phyloP scores from a whole-genome alignment of 2,113 vertebrate species.

The Neoarius graeffei region DNA sequence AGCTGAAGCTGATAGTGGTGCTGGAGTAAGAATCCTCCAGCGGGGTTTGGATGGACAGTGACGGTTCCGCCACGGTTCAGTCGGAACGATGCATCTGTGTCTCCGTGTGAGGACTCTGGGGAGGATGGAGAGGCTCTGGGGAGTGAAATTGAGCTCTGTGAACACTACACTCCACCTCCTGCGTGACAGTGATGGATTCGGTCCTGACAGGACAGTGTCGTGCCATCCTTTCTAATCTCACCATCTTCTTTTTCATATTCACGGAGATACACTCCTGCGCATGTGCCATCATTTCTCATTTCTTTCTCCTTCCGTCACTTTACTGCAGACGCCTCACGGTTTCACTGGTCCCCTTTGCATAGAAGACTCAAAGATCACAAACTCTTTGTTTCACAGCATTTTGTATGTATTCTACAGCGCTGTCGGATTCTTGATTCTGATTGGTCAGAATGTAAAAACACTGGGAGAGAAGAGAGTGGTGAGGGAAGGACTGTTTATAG shows the following conservation, averaged over 20 bases:
- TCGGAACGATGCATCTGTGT: not conserved
- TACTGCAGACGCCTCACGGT: not conserved
- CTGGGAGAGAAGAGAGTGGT: not conserved
- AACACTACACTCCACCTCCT: constrained; percentile 36
- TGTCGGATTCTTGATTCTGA: not conserved
- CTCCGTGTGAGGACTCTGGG: constrained; percentile 25
- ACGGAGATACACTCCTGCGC: constrained; percentile 13
- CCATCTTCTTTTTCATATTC: constrained; percentile 37
- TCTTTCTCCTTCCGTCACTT: constrained; percentile 4
- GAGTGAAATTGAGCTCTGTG: constrained; percentile 47
- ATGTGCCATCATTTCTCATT: constrained; percentile 33
- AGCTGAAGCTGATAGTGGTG: not conserved
- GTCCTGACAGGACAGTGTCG: constrained; percentile 51
- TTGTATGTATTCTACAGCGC: not conserved
- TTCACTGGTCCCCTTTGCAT: not conserved
- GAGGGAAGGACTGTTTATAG: not conserved
- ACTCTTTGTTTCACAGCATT: not conserved
- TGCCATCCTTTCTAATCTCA: constrained; percentile 59
- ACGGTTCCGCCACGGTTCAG: not conserved
- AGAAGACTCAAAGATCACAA: not conserved
- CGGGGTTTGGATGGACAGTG: constrained; percentile 18
- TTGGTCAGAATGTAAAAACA: not conserved
- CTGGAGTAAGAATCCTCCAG: not conserved
- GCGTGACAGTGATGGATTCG: constrained; percentile 56
- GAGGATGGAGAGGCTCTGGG: constrained; percentile 31